Evolutionary conservation across 2,888 invertebrate genomes (phyloP).

Genomic region (Limnephilus lunatus): DNA sequence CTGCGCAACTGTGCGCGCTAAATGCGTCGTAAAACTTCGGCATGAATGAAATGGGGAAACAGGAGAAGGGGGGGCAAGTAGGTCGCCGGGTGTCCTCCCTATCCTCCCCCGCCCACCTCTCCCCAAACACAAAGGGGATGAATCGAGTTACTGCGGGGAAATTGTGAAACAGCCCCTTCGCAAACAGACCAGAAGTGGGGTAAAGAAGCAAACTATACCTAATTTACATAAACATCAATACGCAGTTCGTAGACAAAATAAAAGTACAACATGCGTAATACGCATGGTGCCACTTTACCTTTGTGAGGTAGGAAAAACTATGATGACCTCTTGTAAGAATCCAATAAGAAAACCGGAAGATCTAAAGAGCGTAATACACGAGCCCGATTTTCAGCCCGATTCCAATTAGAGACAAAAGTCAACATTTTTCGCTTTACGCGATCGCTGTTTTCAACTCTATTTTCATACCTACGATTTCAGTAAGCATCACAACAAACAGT

Average conservation of each 20-base stretch:
- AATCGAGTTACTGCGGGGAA: not conserved
- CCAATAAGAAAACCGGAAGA: no score
- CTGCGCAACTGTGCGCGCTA: slow-evolving; percentile 27
- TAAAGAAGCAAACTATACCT: not conserved
- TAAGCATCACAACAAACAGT: no score
- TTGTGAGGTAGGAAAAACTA: not conserved
- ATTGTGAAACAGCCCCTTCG: not conserved
- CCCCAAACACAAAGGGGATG: not conserved
- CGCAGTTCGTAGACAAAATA: not conserved
- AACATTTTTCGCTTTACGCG: no score
- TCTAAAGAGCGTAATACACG: no score
- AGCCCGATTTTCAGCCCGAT: no score
- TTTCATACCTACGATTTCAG: no score
- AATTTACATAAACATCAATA: not conserved
- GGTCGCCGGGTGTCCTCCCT: slow-evolving; percentile 28
- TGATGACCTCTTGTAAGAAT: not conserved
- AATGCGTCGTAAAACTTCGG: slow-evolving; percentile 23
- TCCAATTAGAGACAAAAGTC: no score
- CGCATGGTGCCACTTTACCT: not conserved
- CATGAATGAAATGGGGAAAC: slow-evolving; percentile 33
- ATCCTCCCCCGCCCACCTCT: not conserved
- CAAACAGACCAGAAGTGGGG: not conserved
- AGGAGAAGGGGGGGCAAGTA: not conserved
- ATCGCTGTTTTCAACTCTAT: no score
- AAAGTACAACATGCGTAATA: not conserved